Conservation (phyloP, 2,888 invertebrate genomes). For the Ramazzottius varieornatus region DNA sequence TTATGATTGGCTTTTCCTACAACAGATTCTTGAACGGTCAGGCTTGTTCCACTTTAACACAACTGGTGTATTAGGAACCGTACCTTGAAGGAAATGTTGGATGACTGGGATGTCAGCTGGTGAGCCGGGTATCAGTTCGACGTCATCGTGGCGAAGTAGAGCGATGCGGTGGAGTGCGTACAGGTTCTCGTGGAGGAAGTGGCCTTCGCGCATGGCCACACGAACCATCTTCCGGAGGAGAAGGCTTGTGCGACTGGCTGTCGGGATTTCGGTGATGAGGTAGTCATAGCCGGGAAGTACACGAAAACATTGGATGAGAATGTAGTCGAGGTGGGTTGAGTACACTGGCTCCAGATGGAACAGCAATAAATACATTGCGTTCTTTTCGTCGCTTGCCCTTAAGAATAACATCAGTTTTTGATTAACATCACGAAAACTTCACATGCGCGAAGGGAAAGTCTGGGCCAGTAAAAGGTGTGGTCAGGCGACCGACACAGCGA, state of each 20-base stretch:
- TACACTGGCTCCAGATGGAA: neutral
- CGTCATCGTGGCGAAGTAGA: constrained; percentile 6
- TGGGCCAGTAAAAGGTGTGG: no score
- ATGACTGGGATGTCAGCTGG: constrained; percentile 9
- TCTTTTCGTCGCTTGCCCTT: neutral
- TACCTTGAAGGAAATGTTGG: constrained; percentile 8
- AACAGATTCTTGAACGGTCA: no score
- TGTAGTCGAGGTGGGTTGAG: neutral
- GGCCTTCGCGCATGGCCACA: constrained; percentile 19
- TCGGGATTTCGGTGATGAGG: constrained; percentile 33
- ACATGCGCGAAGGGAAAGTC: no score
- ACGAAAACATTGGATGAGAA: constrained; percentile 27
- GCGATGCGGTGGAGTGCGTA: constrained; percentile 9
- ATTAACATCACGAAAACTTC: no score
- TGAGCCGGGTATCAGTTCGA: constrained; percentile 9
- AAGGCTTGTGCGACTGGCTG: constrained; percentile 27
- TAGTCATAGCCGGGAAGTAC: constrained; percentile 38
- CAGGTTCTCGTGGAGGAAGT: constrained; percentile 18
- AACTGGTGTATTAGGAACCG: no score
- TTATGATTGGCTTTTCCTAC: constrained; percentile 10
- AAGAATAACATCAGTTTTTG: no score
- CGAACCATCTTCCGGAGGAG: constrained; percentile 27
- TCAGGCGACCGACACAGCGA: no score
- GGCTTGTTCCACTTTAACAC: no score
- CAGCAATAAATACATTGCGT: neutral